Percentiles rank a stretch among this genome's conserved stretches.
Conservation (phyloP, 2,797 vertebrate genomes). For the Melopsittacus undulatus region DNA sequence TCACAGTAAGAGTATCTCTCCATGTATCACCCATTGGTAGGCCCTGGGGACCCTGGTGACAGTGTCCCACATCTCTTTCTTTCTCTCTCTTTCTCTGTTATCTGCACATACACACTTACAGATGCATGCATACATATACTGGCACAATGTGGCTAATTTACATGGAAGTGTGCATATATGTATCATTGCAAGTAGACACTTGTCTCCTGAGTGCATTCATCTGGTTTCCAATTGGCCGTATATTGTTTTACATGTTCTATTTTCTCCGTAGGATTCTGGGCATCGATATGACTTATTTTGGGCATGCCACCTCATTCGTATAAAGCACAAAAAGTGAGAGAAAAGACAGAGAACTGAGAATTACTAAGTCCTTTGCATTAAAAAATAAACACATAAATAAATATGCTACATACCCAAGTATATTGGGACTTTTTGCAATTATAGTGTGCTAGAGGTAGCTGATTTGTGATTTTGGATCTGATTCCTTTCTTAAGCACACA, state of each 20-base stretch:
- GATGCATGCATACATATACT: neutral
- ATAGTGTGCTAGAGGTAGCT: neutral
- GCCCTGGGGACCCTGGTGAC: neutral
- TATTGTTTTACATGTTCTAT: neutral
- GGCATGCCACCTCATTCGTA: neutral
- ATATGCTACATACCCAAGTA: neutral
- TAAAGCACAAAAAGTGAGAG: neutral
- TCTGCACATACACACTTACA: neutral
- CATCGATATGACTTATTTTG: neutral
- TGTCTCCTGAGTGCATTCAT: neutral
- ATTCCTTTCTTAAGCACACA: neutral
- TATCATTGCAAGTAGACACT: neutral
- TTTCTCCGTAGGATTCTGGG: neutral
- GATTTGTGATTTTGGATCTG: neutral
- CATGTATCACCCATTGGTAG: no score
- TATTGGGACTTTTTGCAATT: rapidly evolving
- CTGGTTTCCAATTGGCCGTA: neutral
- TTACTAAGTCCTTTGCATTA: neutral
- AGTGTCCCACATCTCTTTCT: neutral
- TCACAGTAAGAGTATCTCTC: neutral
- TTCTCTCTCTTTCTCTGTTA: neutral
- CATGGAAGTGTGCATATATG: neutral
- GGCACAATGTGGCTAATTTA: neutral
- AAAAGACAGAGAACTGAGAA: neutral
- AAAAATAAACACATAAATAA: neutral